Evolutionary conservation across 2,797 vertebrate species (phyloP), one percentile per base, ranked within the genome.

Genomic region (Falco naumanni): DNA sequence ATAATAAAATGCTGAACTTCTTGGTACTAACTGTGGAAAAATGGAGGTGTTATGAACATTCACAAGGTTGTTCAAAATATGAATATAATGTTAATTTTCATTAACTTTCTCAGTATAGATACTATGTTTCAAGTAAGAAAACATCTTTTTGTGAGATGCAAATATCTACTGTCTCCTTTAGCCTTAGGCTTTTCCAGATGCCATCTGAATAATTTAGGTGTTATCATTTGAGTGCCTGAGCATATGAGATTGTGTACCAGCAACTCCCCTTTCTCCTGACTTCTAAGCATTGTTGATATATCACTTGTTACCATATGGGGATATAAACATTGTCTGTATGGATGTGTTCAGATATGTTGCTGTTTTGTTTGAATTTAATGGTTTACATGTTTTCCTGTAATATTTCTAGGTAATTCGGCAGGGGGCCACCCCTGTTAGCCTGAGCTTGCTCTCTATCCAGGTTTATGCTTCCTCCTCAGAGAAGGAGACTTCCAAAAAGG

Each of bases 401-500:
- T 24, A 14, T 92, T 97, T 97, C 84, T 95, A 99, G 99, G 98
- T 98, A 98, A 97, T 98, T 95, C 97, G 97, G 86, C 98, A 97
- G 21, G 97, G 97, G 82, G 95, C 97, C 39, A 92, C 97, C 90
- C 98, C 99, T 11, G 98, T 97, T 64, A 96, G 98, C 70, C 88
- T 98, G 92, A 97, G 96, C 71, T 96, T 98, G 64, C 91, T 98
- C 90, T 94, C 98, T 75, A 90, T 98, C 91, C 98, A 97, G 19
- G 98, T 99, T 87, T 97, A 98, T 93, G 99, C 99, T 33, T 97
- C 98, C 53, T 97, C 98, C 74, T 86, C 97, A 6, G 98, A 99
- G 83, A 98, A 86, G 81, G 98, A 98, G 79, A 95, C 97, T 91
- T 97, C 97, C 78, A 98, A 85, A 84, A 90, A 98, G 84, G 94